Percentiles rank a stretch among this genome's conserved stretches.
Conservation (phyloP, 1,140 invertebrate species). For the Drosophila mojavensis region DNA sequence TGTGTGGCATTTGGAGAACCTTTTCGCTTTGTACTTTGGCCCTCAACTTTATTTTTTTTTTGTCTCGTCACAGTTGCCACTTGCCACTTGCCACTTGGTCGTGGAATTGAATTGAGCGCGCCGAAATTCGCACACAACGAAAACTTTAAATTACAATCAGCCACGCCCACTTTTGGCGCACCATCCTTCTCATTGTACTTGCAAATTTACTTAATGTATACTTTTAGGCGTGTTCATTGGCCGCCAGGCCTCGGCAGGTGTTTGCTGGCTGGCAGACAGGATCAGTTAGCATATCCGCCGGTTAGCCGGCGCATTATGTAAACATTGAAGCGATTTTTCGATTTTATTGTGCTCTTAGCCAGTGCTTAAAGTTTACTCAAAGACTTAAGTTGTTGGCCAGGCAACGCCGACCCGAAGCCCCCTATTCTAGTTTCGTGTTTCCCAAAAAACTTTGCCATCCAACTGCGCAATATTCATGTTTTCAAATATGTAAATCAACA, state of each 20-base stretch:
- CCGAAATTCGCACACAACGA: conserved; percentile 39
- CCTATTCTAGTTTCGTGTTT: conserved; percentile 24
- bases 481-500: conserved; percentile 62
- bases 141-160: conserved; percentile 72
- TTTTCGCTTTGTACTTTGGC: conserved; percentile 52
- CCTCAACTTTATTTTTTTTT: conserved; percentile 39
- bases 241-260: conserved; percentile 15
- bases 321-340: conserved; percentile 42
- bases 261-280: conserved; percentile 7
- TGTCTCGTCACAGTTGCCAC: conserved; percentile 31
- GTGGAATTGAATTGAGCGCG: conserved; percentile 71
- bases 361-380: conserved; percentile 53
- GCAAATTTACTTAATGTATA: conserved; percentile 51
- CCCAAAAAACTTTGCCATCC: conserved; percentile 23
- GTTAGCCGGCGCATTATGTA: conserved; percentile 42
- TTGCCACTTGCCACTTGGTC: conserved; percentile 37
- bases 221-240: conserved; percentile 26
- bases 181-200: conserved; percentile 44
- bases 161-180: background rate
- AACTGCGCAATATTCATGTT: conserved; percentile 71
- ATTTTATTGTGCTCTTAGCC: conserved; percentile 33
- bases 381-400: conserved; percentile 33
- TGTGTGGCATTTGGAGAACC: conserved; percentile 29
- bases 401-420: background rate
- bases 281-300: background rate